Conservation (phyloP, 1,140 invertebrate genomes). For the Prorops nasuta region DNA sequence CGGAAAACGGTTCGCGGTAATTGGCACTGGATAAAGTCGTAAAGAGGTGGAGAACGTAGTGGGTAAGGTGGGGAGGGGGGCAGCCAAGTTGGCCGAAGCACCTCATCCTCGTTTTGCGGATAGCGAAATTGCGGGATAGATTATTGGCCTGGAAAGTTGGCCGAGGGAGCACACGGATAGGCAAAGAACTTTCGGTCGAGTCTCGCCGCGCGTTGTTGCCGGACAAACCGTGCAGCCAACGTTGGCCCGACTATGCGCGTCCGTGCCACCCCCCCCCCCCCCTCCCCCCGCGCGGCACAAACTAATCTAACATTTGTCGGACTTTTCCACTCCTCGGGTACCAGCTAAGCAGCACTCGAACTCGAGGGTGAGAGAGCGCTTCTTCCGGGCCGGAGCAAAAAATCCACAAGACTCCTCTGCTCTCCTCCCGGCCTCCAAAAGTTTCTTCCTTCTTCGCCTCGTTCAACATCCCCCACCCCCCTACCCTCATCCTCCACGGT, state of each 20-base stretch:
- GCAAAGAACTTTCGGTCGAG: slow-evolving; percentile 40
- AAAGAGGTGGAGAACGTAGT: no score
- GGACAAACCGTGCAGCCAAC: slow-evolving; percentile 41
- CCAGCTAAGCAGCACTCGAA: no score
- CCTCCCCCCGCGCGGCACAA: no score
- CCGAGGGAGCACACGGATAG: slow-evolving; percentile 28
- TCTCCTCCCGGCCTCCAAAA: slow-evolving; percentile 10
- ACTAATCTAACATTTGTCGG: slow-evolving; percentile 50
- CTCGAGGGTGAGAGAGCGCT: no score
- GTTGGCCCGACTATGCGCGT: slow-evolving; percentile 45
- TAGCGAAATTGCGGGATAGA: slow-evolving; percentile 40
- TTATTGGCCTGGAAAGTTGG: slow-evolving; percentile 42
- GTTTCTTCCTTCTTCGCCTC: slow-evolving; percentile 22
- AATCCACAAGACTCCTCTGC: slow-evolving; percentile 9
- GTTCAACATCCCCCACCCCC: slow-evolving; percentile 18
- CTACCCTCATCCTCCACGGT: slow-evolving; percentile 1
- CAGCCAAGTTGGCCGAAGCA: slow-evolving; percentile 27
- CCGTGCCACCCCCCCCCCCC: no score
- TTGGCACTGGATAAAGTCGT: no score
- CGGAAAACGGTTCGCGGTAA: no score
- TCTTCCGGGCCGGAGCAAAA: slow-evolving; percentile 10
- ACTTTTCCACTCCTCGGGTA: slow-evolving; percentile 22
- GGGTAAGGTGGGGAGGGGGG: no score
- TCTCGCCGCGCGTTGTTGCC: slow-evolving; percentile 33
- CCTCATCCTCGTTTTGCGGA: slow-evolving; percentile 31